phyloP scores from a whole-genome alignment of 2,888 invertebrate species.

The Carcina quercana region DNA sequence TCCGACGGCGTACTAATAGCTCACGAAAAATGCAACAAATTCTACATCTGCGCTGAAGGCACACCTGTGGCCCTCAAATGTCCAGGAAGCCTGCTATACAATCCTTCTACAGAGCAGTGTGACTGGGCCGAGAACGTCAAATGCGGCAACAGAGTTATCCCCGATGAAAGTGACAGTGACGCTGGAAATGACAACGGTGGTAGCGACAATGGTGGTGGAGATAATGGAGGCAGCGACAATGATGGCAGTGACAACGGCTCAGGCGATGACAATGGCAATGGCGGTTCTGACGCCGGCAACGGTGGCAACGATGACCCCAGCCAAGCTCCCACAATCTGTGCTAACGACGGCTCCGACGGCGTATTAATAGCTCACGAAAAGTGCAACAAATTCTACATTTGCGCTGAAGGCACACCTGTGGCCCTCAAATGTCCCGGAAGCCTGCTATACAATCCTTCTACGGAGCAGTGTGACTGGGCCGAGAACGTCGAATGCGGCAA shows the following conservation, averaged over 20 bases:
- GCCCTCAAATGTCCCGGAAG: conserved; percentile 19
- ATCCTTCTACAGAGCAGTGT: conserved; percentile 23
- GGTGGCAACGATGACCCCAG: conserved; percentile 21
- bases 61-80: conserved; percentile 25
- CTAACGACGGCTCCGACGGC: conserved; percentile 26
- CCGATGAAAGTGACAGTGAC: background rate
- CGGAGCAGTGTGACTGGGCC: conserved; percentile 33
- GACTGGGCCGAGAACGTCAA: background rate
- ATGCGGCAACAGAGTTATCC: background rate
- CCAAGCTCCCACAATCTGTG: conserved; percentile 24
- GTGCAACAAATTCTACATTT: conserved; percentile 36
- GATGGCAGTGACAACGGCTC: background rate
- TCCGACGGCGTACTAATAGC: conserved; percentile 30
- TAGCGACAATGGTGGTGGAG: conserved; percentile 4
- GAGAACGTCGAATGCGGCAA: conserved; percentile 24
- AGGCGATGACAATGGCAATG: conserved; percentile 1
- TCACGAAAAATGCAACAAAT: conserved; percentile 33
- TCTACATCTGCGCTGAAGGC: conserved; percentile 30
- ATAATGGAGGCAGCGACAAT: too few species aligned
- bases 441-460: conserved; percentile 28
- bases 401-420: conserved; percentile 25
- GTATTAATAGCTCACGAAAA: conserved; percentile 29
- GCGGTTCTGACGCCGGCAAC: too few species aligned
- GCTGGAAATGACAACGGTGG: background rate
- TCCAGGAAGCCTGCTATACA: conserved; percentile 24